Percentiles rank a stretch among this genome's conserved stretches.
These are phyloP conservation scores for Mirza zaza DNA, from an alignment of 2,113 vertebrate species.

Conservation along the genomic window DNA sequence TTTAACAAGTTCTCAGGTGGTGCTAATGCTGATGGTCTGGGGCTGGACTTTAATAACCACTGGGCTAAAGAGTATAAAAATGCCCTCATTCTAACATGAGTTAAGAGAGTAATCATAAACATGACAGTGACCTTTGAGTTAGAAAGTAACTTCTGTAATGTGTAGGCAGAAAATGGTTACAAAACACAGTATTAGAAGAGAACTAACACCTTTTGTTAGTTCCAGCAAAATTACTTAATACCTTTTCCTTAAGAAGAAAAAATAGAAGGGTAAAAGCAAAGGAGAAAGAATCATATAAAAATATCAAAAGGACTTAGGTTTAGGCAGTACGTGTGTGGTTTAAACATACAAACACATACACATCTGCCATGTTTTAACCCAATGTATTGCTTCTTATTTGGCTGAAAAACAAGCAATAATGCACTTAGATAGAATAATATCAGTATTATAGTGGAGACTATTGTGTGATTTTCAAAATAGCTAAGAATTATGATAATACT, in stretches of 20 bases:
- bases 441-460: neutral
- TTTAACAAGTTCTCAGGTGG: neutral
- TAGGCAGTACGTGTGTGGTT: neutral
- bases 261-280: neutral
- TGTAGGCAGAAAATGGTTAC: neutral
- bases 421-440: neutral
- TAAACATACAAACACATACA: neutral
- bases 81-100: neutral
- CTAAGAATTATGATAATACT: neutral
- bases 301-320: neutral
- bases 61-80: neutral
- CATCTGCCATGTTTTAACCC: neutral
- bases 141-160: neutral
- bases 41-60: neutral
- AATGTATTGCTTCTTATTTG: neutral
- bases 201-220: constrained; percentile 32
- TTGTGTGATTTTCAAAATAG: constrained; percentile 48
- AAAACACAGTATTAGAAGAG: neutral
- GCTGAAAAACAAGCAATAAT: constrained; percentile 20
- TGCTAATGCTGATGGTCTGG: neutral
- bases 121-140: neutral
- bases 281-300: neutral
- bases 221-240: constrained; percentile 36
- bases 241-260: constrained; percentile 20
- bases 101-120: neutral